Base-by-base conservation (phyloP, 2,797 vertebrate genomes). In the Dallia pectoralis region DNA sequence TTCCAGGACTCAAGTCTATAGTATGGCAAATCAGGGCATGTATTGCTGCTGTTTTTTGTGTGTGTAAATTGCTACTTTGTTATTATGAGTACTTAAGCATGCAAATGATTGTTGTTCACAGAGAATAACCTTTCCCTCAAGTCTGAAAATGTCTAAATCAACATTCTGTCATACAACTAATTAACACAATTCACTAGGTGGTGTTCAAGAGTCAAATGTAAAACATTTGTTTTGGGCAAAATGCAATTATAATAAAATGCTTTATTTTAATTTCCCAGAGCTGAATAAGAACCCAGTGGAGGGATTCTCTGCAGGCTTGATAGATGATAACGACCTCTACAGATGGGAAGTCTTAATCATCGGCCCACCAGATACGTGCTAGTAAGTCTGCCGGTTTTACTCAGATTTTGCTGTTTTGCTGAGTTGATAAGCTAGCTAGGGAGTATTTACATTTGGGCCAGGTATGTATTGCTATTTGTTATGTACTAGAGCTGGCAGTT, bases 281-380 rank as follows among this genome's bases (percentile, higher is more conserved):
- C 93, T 99, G 89, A 99, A 99, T 93, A 99, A 99, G 94, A 99
- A 99, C 87, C 97, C 98, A 85, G 98, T 99, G 86, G 98, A 99
- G 92, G 98, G 98, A 80, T 99, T 99, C 93, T 99, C 98, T 84
- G 98, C 98, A 76, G 98, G 98, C 79, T 94, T 99, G 89, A 99
- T 99, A 88, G 97, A 99, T 86, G 98, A 99, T 91, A 97, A 95
- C 89, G 98, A 99, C 89, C 96, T 99, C 74, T 99, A 99, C 91
- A 95, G 97, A 94, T 99, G 98, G 98, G 98, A 99, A 96, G 98
- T 99, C 83, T 95, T 99, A 79, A 99, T 99, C 88, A 99, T 99
- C 73, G 98, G 97, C 61, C 97, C 98, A 86, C 97, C 97, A 87
- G 98, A 99, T 84, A 99, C 98, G 76, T 91, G 98, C 67, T 99